phyloP scores from a whole-genome alignment of 2,888 invertebrate species.

The Lumbricus terrestris region DNA sequence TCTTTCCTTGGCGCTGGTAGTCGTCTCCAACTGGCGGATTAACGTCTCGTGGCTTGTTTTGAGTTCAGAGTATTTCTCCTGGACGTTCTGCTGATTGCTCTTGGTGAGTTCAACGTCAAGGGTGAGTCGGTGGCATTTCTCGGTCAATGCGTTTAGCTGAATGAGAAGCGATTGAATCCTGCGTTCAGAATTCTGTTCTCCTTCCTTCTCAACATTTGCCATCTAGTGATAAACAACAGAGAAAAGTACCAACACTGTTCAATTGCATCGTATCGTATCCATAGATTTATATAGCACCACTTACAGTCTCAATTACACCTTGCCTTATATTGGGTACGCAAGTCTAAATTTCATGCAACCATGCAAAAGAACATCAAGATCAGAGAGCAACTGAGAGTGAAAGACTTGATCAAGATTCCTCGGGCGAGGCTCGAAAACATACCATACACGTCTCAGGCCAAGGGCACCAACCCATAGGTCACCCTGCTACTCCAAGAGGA shows the following conservation, averaged over 20 bases:
- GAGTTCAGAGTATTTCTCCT: slow-evolving; percentile 42
- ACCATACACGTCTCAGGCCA: too few relatives aligned
- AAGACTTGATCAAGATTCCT: too few relatives aligned
- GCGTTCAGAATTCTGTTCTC: slow-evolving; percentile 37
- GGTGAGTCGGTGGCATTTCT: slow-evolving; percentile 45
- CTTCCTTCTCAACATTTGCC: slow-evolving; percentile 44
- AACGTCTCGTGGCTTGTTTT: slow-evolving; percentile 11
- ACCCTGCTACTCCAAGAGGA: too few relatives aligned
- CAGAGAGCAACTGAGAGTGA: too few relatives aligned
- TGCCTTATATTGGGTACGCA: too few relatives aligned
- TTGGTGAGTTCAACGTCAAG: slow-evolving; percentile 43
- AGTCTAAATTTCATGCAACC: too few relatives aligned
- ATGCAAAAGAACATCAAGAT: too few relatives aligned
- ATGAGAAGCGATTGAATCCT: slow-evolving; percentile 39
- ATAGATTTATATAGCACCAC: too few relatives aligned
- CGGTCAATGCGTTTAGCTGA: slow-evolving; percentile 48
- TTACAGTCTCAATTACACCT: neutral
- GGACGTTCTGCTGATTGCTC: slow-evolving; percentile 33
- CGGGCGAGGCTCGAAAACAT: too few relatives aligned
- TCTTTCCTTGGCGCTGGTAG: slow-evolving; percentile 44
- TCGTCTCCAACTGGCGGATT: slow-evolving; percentile 39
- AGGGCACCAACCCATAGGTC: too few relatives aligned
- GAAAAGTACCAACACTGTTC: neutral
- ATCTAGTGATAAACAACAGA: slow-evolving; percentile 22
- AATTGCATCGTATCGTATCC: too few relatives aligned